These are phyloP conservation scores for Lochmaea capreae DNA, from an alignment of 2,888 invertebrate species.

Conservation along the genomic window DNA sequence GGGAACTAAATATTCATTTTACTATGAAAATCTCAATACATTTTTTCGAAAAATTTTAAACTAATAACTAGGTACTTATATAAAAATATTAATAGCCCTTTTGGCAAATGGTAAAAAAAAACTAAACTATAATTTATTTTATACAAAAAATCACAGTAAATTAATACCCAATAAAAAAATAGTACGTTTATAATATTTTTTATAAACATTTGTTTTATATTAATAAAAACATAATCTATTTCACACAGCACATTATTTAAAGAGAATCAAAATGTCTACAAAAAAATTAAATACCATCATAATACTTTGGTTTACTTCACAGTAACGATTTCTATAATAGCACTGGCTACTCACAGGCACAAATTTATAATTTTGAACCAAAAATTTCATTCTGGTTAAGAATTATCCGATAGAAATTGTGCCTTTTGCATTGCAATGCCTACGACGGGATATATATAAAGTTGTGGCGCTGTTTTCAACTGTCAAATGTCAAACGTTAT, in stretches of 20 bases:
- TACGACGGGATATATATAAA: no score
- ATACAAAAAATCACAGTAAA: neutral
- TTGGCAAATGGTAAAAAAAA: neutral
- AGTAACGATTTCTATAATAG: neutral
- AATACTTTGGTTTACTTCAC: slow-evolving; percentile 5
- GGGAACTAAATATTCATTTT: no score
- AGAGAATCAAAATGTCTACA: neutral
- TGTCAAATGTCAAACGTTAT: no score
- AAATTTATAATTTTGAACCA: neutral
- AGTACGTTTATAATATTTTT: neutral
- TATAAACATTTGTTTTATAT: neutral
- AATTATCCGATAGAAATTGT: neutral
- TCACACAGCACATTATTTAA: no score
- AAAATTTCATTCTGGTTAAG: neutral
- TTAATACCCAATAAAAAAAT: neutral
- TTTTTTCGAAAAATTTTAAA: no score
- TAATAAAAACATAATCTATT: neutral
- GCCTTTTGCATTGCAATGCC: neutral
- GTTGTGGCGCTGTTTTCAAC: no score
- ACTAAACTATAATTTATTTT: neutral
- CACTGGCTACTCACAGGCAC: neutral
- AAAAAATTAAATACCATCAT: neutral
- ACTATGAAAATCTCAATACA: no score
- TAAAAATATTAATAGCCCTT: no score
- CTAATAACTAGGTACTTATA: no score